Conservation (phyloP, 2,888 invertebrate genomes). For the Pachycephus smyrnensis region DNA sequence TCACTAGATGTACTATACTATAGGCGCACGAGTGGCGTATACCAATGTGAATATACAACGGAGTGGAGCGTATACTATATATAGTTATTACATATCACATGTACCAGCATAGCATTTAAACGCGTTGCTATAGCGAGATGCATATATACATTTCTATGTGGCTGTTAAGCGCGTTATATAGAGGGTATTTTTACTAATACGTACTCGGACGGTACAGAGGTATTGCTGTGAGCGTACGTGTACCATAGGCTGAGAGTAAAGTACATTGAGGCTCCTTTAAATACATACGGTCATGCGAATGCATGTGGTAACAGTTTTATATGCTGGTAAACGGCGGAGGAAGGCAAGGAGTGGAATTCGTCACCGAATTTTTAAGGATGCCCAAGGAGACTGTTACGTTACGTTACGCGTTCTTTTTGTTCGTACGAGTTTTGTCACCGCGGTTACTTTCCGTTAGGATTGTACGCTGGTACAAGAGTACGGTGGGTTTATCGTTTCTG, state of each 20-base stretch:
- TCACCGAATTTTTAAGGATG: not conserved
- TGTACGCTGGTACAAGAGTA: not conserved
- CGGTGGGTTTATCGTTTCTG: slow-evolving; percentile 27
- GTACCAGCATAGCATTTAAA: not conserved
- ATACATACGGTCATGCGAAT: not conserved
- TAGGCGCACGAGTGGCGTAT: not conserved
- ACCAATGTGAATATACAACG: not conserved
- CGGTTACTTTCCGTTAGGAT: not conserved
- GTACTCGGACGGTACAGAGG: not conserved
- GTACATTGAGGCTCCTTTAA: not conserved
- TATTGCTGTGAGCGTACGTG: not conserved
- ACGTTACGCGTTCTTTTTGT: not conserved
- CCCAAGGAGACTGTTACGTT: not conserved
- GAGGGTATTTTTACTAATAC: not conserved
- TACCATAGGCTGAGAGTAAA: not conserved
- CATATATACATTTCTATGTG: not conserved
- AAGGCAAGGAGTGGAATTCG: not conserved
- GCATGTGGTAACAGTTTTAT: not conserved
- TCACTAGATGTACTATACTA: not conserved
- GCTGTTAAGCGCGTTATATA: not conserved
- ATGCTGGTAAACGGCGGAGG: not conserved
- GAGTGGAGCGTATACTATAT: not conserved
- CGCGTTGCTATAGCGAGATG: not conserved
- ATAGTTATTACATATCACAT: not conserved
- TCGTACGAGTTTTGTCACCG: not conserved